Evolutionary conservation across 2,797 vertebrate genomes (phyloP).

Genomic region (Mallotus villosus): DNA sequence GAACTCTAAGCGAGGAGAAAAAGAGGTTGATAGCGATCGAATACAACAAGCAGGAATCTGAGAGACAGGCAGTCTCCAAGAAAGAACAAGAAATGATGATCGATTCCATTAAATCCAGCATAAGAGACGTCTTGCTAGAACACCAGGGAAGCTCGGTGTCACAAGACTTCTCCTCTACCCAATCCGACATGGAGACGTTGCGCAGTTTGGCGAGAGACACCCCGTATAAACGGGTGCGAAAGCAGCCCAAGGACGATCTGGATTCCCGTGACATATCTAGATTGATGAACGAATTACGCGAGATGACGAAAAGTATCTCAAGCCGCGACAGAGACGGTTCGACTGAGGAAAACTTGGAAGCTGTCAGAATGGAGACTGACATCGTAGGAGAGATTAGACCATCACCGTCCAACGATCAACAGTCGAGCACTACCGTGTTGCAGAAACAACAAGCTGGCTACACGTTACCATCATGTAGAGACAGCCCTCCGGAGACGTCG

Average conservation of each 20-base stretch:
- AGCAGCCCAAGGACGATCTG: background rate
- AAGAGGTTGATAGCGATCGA: no score
- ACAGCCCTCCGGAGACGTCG: background rate
- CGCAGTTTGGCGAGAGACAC: background rate
- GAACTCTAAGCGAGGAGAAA: no score
- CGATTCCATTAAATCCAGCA: background rate
- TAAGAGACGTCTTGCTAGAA: background rate
- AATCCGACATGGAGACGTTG: background rate
- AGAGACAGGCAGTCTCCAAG: constrained; percentile 20
- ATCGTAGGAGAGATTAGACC: background rate
- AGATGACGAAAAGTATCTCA: background rate
- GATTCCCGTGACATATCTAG: background rate
- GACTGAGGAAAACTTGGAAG: background rate
- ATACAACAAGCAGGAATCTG: background rate
- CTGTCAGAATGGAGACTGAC: background rate
- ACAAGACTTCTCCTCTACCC: background rate
- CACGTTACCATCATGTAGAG: background rate
- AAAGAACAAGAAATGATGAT: constrained; percentile 18
- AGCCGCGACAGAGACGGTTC: background rate
- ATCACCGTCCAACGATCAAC: background rate
- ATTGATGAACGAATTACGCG: background rate
- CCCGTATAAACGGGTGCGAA: no score
- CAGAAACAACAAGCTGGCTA: background rate
- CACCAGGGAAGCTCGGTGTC: background rate
- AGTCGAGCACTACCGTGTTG: background rate